Conservation (phyloP, 2,797 vertebrate species). For the Anguilla obscura region DNA sequence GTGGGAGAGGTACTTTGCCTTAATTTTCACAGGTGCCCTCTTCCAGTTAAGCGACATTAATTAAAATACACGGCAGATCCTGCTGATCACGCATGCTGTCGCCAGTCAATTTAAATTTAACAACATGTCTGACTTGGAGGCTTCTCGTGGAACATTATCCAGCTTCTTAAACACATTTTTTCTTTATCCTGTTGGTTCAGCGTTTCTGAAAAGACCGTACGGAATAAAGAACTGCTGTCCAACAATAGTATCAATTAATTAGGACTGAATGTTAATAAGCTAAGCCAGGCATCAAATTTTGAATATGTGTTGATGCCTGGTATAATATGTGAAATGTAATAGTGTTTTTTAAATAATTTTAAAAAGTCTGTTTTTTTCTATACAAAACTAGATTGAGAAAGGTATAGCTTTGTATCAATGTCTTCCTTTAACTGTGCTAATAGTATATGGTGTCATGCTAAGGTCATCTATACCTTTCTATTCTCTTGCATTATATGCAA, state of each 20-base stretch:
- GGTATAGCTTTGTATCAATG: background rate
- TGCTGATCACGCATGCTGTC: slow-evolving; percentile 4
- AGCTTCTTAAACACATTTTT: background rate
- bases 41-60: background rate
- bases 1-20: background rate
- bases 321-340: background rate
- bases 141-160: background rate
- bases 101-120: background rate
- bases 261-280: background rate
- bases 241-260: background rate
- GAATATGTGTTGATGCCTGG: too few species aligned
- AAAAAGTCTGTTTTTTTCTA: too few species aligned
- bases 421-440: too few species aligned
- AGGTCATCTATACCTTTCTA: background rate
- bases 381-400: background rate
- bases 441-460: background rate
- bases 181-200: background rate
- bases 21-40: background rate
- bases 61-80: background rate
- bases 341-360: too few species aligned
- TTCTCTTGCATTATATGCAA: background rate
- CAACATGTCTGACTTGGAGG: background rate
- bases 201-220: background rate
- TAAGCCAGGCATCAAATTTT: background rate
- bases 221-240: background rate